Evolutionary conservation across 2,888 invertebrate genomes (phyloP).

Genomic region (Mactromeris polynyma): DNA sequence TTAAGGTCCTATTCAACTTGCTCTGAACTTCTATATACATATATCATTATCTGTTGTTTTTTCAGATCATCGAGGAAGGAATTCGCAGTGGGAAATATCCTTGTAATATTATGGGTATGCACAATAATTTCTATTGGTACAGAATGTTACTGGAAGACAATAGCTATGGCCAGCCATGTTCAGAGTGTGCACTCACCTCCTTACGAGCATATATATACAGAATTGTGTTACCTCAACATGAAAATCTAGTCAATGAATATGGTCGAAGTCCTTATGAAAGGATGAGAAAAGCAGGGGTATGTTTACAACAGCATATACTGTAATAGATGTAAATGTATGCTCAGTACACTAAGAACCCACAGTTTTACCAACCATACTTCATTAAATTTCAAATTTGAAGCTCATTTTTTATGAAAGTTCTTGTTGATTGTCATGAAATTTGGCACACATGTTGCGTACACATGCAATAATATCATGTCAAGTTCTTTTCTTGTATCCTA

Average conservation of each 20-base stretch:
- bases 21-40: no score
- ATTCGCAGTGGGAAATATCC: constrained; percentile 74
- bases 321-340: no score
- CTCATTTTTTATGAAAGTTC: no score
- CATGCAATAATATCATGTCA: no score
- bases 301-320: not conserved
- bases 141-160: constrained; percentile 80
- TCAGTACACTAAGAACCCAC: no score
- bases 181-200: constrained; percentile 76
- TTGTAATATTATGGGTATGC: constrained; percentile 79
- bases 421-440: no score
- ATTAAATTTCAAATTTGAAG: no score
- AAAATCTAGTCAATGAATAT: constrained; percentile 81
- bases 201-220: constrained; percentile 81
- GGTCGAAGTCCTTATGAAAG: constrained; percentile 78
- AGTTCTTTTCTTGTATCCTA: no score
- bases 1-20: no score
- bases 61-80: constrained; percentile 73
- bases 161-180: constrained; percentile 72
- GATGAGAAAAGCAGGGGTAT: constrained; percentile 72
- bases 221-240: constrained; percentile 79
- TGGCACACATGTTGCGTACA: no score
- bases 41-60: no score
- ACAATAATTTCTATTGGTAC: constrained; percentile 84
- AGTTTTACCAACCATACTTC: no score